Evolutionary conservation across 2,888 invertebrate species (phyloP).

Genomic region (Lithophane leautieri): DNA sequence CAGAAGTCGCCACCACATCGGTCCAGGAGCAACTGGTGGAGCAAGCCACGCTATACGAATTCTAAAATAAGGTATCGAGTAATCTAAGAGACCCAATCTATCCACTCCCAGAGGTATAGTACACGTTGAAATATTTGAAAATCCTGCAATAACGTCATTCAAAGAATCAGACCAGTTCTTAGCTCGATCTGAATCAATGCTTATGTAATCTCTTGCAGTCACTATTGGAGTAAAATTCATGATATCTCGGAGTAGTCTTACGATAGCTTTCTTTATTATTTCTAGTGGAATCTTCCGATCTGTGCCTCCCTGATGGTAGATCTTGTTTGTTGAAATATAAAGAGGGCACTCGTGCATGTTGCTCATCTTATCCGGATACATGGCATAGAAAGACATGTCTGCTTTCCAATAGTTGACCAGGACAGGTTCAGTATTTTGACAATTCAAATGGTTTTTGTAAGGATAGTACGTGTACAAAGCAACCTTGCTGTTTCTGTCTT

Average conservation of each 20-base stretch:
- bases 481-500: slow-evolving; percentile 65
- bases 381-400: slow-evolving; percentile 51
- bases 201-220: slow-evolving; percentile 77
- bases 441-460: slow-evolving; percentile 76
- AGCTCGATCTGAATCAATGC: slow-evolving; percentile 79
- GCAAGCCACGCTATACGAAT: slow-evolving; percentile 81
- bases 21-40: slow-evolving; percentile 76
- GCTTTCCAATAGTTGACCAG: slow-evolving; percentile 73
- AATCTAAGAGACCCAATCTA: slow-evolving; percentile 76
- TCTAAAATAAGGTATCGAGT: slow-evolving; percentile 80
- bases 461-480: slow-evolving; percentile 79
- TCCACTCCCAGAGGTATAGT: slow-evolving; percentile 80
- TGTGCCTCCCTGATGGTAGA: slow-evolving; percentile 73
- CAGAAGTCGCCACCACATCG: slow-evolving; percentile 79
- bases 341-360: slow-evolving; percentile 82
- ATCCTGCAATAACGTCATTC: slow-evolving; percentile 78
- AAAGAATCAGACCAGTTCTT: slow-evolving; percentile 82
- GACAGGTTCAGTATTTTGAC: slow-evolving; percentile 76
- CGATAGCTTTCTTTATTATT: slow-evolving; percentile 76
- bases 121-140: slow-evolving; percentile 80
- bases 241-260: slow-evolving; percentile 74
- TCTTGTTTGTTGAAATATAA: slow-evolving; percentile 82
- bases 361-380: slow-evolving; percentile 80
- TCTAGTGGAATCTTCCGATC: slow-evolving; percentile 79
- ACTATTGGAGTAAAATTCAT: slow-evolving; percentile 82